These are phyloP conservation scores for Apodemia zela DNA, from an alignment of 2,888 invertebrate genomes.

Conservation along the genomic window DNA sequence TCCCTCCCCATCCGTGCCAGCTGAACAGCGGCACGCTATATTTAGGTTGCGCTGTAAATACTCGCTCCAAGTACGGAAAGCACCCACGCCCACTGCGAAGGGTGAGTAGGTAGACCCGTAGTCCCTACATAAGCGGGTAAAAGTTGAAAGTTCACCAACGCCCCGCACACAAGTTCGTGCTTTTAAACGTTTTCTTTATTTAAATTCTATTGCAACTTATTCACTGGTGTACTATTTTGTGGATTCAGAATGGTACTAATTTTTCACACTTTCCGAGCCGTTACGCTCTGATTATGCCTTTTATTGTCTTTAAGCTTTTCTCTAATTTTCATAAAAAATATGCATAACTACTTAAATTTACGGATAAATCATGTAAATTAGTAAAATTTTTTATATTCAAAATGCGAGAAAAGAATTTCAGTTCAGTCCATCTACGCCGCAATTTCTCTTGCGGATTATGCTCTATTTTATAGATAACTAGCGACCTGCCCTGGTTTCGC, in stretches of 20 bases:
- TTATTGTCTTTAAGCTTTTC: neutral
- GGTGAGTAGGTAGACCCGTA: slow-evolving; percentile 38
- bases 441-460: no score
- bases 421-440: no score
- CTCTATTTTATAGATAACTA: no score
- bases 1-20: slow-evolving; percentile 63
- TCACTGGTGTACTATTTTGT: slow-evolving; percentile 68
- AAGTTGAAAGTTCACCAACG: slow-evolving; percentile 79
- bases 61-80: slow-evolving; percentile 75
- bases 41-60: slow-evolving; percentile 80
- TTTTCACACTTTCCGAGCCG: slow-evolving; percentile 27
- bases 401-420: no score
- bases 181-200: slow-evolving; percentile 76
- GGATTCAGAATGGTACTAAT: slow-evolving; percentile 64
- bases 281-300: slow-evolving; percentile 8
- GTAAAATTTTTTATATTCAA: no score
- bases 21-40: slow-evolving; percentile 78
- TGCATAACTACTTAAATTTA: no score
- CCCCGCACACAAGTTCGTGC: slow-evolving; percentile 65
- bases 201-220: slow-evolving; percentile 80
- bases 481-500: no score
- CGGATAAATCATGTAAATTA: no score
- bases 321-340: neutral
- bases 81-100: slow-evolving; percentile 39
- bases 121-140: slow-evolving; percentile 63